Conservation (phyloP, 2,888 invertebrate genomes). For the Amphipyra tragopoginis region DNA sequence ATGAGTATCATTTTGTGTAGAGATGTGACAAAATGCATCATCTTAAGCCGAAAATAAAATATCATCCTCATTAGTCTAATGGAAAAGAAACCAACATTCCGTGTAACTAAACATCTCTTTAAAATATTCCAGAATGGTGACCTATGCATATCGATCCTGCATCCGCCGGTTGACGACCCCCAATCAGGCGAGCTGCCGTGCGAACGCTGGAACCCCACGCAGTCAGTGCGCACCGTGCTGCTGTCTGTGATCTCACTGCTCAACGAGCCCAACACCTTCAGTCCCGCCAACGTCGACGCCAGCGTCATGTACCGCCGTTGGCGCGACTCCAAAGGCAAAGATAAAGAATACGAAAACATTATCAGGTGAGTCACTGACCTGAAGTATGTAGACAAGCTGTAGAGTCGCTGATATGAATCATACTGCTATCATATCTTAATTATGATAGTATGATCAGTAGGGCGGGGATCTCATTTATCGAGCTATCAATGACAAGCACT, state of each 20-base stretch:
- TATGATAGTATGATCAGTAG: too few relatives aligned
- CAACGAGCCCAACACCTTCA: slow-evolving; percentile 99
- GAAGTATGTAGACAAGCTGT: too few relatives aligned
- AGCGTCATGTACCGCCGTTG: slow-evolving; percentile 99
- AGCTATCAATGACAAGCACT: too few relatives aligned
- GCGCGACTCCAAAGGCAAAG: slow-evolving; percentile 99
- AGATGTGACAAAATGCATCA: too few relatives aligned
- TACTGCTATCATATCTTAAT: too few relatives aligned
- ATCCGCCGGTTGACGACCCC: slow-evolving; percentile 99
- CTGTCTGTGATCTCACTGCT: slow-evolving; percentile 99
- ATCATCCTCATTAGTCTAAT: too few relatives aligned
- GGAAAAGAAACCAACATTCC: not conserved
- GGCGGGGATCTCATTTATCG: too few relatives aligned
- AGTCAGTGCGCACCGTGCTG: slow-evolving; percentile 99
- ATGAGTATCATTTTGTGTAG: too few relatives aligned
- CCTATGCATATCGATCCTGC: slow-evolving; percentile 99
- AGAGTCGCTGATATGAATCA: too few relatives aligned
- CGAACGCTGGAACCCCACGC: slow-evolving; percentile 99
- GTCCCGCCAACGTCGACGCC: slow-evolving; percentile 99
- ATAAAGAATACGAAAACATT: slow-evolving; percentile 99
- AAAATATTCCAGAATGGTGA: slow-evolving; percentile 96
- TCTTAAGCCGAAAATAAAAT: too few relatives aligned
- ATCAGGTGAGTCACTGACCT: slow-evolving; percentile 92
- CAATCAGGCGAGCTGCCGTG: slow-evolving; percentile 99
- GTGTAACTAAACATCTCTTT: slow-evolving; percentile 2